phyloP scores from a whole-genome alignment of 2,113 vertebrate species.

The Myotis yumanensis region DNA sequence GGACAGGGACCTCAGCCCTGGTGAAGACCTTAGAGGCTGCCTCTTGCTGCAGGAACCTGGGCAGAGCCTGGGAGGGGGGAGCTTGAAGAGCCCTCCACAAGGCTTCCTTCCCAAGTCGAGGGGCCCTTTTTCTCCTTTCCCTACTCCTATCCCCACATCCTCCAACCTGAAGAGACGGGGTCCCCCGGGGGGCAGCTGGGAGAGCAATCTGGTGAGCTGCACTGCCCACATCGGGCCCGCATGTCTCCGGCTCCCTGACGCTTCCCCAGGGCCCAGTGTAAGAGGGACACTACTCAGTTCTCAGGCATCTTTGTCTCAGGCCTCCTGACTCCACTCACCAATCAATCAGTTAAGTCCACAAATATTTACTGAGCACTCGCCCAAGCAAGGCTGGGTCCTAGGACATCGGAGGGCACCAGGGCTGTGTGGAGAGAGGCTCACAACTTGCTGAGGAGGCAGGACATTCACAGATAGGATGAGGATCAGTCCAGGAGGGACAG shows the following conservation, averaged over 20 bases:
- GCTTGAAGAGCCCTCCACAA: not conserved
- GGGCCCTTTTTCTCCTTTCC: not conserved
- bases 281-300: not conserved
- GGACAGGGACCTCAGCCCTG: no score
- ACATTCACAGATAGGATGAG: not conserved
- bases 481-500: not conserved
- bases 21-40: not conserved
- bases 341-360: conserved; percentile 63
- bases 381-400: not conserved
- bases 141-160: not conserved
- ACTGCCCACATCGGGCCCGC: not conserved
- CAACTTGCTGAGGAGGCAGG: not conserved
- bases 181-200: not conserved
- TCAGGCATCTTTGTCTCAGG: not conserved
- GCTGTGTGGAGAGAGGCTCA: not conserved
- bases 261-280: not conserved
- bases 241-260: not conserved
- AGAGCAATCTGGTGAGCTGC: not conserved
- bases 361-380: conserved; percentile 59
- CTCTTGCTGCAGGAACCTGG: not conserved
- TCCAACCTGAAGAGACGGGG: not conserved
- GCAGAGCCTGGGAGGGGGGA: not conserved
- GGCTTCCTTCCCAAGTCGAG: not conserved
- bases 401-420: not conserved
- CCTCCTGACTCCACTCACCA: not conserved